Percentiles rank a stretch among this genome's conserved stretches.
Conservation (phyloP, 2,888 invertebrate species). For the Chaetoderma sp. region DNA sequence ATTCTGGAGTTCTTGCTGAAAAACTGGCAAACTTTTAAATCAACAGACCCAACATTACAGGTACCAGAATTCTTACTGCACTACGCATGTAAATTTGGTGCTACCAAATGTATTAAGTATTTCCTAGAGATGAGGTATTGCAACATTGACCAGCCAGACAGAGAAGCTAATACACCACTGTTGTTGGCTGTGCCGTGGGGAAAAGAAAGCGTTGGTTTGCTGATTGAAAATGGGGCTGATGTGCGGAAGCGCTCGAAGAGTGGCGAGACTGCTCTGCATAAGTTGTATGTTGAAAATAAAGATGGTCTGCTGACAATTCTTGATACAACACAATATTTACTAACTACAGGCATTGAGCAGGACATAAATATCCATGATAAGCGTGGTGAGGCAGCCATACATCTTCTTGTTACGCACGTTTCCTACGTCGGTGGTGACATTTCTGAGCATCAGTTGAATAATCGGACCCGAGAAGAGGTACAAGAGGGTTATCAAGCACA, state of each 20-base stretch:
- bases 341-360: slow-evolving; percentile 79
- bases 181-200: slow-evolving; percentile 81
- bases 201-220: slow-evolving; percentile 75
- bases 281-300: slow-evolving; percentile 70
- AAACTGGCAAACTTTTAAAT: slow-evolving; percentile 67
- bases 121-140: slow-evolving; percentile 54
- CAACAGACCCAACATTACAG: slow-evolving; percentile 49
- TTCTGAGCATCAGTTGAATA: slow-evolving; percentile 40
- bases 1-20: slow-evolving; percentile 48
- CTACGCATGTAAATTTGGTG: slow-evolving; percentile 76
- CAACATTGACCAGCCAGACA: slow-evolving; percentile 49
- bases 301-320: slow-evolving; percentile 73
- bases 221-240: slow-evolving; percentile 76
- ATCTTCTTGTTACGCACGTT: slow-evolving; percentile 72
- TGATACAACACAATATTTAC: slow-evolving; percentile 77
- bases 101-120: slow-evolving; percentile 56
- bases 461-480: slow-evolving; percentile 69
- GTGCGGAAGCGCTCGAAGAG: slow-evolving; percentile 78
- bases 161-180: slow-evolving; percentile 83
- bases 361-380: slow-evolving; percentile 80
- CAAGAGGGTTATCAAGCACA: slow-evolving; percentile 58
- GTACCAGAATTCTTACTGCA: slow-evolving; percentile 46
- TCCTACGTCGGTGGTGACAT: slow-evolving; percentile 65
- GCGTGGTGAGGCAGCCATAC: slow-evolving; percentile 80
- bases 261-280: slow-evolving; percentile 75